phyloP scores from a whole-genome alignment of 1,140 invertebrate genomes.

The Drosophila bipectinata region DNA sequence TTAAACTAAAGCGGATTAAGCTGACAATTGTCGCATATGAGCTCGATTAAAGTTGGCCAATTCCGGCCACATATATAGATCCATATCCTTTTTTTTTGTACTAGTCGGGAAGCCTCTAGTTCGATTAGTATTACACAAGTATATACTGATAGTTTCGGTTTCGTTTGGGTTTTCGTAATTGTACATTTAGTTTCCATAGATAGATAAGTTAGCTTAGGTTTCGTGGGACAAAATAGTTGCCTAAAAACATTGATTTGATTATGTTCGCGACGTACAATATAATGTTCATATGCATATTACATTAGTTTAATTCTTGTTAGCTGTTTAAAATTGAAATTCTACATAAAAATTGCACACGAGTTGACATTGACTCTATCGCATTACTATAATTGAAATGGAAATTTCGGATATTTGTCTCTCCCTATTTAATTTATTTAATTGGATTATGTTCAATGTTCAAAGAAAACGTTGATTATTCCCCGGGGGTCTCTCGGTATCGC shows the following conservation, averaged over 20 bases:
- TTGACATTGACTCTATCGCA: constrained; percentile 45
- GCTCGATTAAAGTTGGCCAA: constrained; percentile 55
- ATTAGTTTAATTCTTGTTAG: constrained; percentile 45
- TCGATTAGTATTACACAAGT: constrained; percentile 61
- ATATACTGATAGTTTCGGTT: constrained; percentile 64
- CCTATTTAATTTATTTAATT: constrained; percentile 16
- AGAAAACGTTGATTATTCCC: constrained; percentile 27
- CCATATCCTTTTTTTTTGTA: constrained; percentile 51
- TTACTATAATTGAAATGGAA: constrained; percentile 24
- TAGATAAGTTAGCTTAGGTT: constrained; percentile 44
- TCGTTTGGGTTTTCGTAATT: constrained; percentile 41
- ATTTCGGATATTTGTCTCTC: constrained; percentile 9
- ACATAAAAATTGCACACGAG: constrained; percentile 70
- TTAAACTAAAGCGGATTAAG: constrained; percentile 55
- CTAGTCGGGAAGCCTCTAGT: constrained; percentile 80
- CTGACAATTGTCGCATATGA: constrained; percentile 51
- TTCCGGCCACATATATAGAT: constrained; percentile 12
- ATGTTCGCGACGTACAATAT: constrained; percentile 59
- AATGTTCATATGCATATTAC: constrained; percentile 27
- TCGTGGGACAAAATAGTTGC: constrained; percentile 41
- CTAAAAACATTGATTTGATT: constrained; percentile 72
- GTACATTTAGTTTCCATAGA: constrained; percentile 59
- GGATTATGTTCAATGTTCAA: constrained; percentile 34
- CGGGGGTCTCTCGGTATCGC: constrained; percentile 22
- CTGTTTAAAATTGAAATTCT: constrained; percentile 64